Evolutionary conservation across 2,797 vertebrate species (phyloP).

Genomic region (Philypnodon macrostomus): DNA sequence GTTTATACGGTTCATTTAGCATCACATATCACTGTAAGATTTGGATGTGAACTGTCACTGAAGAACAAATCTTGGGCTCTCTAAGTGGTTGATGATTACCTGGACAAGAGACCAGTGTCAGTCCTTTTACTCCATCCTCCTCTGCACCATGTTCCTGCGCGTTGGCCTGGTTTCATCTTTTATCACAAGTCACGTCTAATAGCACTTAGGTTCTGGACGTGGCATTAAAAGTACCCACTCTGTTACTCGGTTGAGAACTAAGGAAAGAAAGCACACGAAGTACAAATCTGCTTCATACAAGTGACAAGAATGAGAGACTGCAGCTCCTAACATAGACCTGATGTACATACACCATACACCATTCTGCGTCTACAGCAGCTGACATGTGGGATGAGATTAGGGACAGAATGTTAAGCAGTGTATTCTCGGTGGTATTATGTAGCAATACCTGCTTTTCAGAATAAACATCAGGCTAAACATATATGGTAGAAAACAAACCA

Average conservation of each 20-base stretch:
- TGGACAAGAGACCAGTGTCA: slow-evolving; percentile 14
- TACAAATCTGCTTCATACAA: slow-evolving; percentile 30
- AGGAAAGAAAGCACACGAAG: slow-evolving; percentile 29
- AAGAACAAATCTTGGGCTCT: slow-evolving; percentile 13
- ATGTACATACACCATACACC: too few species aligned
- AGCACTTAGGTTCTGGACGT: slow-evolving; percentile 55
- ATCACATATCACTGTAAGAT: slow-evolving; percentile 64
- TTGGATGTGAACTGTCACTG: slow-evolving; percentile 49
- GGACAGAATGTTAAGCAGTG: slow-evolving; percentile 17
- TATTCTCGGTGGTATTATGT: not conserved
- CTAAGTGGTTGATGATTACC: slow-evolving; percentile 15
- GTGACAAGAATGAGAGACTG: slow-evolving; percentile 40
- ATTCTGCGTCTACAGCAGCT: too few species aligned
- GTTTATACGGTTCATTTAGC: slow-evolving; percentile 80
- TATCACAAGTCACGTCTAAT: slow-evolving; percentile 49
- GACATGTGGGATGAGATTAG: slow-evolving; percentile 21
- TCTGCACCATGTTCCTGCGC: not conserved
- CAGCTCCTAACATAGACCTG: slow-evolving; percentile 43
- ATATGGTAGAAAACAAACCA: not conserved
- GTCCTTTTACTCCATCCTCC: slow-evolving; percentile 19
- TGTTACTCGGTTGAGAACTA: slow-evolving; percentile 55
- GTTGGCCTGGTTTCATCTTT: slow-evolving; percentile 47
- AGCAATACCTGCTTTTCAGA: not conserved
- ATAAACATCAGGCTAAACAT: not conserved
- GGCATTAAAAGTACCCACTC: slow-evolving; percentile 66